A percentile compares a stretch with the other conserved stretches of the same genome.
Conservation (phyloP, 1,140 invertebrate species). For the Coenobita brevimanus region DNA sequence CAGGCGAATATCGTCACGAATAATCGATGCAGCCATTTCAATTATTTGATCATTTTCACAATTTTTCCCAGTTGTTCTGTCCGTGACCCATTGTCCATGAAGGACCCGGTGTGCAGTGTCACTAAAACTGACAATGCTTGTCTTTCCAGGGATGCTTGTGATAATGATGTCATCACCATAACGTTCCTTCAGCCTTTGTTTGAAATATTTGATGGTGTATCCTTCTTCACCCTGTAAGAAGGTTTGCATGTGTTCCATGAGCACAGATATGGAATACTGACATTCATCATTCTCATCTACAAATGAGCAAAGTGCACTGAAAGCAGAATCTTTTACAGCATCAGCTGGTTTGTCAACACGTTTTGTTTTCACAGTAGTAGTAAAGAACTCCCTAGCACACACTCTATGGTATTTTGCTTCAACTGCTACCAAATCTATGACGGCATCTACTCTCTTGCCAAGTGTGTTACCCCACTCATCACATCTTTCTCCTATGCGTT, state of each 20-base stretch:
- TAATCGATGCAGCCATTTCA: background rate
- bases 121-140: background rate
- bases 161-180: constrained; percentile 11
- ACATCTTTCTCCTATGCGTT: background rate
- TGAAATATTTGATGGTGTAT: background rate
- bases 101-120: too few species aligned
- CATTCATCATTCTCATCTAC: constrained; percentile 26
- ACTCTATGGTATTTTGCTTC: constrained; percentile 1
- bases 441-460: background rate
- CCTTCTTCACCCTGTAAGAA: background rate
- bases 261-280: background rate
- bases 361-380: background rate
- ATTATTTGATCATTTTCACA: constrained; percentile 4
- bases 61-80: background rate
- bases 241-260: background rate
- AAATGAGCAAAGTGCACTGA: background rate
- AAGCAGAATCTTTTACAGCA: background rate
- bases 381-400: background rate
- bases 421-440: background rate
- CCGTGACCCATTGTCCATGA: too few species aligned
- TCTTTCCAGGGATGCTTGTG: background rate
- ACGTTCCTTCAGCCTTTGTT: background rate
- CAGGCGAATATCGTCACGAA: background rate
- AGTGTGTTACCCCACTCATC: background rate
- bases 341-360: constrained; percentile 5